A percentile compares a stretch with the other conserved stretches of the same genome.
Evolutionary conservation across 2,113 vertebrate species (phyloP).

Genomic region (Dendrocopos noguchii): DNA sequence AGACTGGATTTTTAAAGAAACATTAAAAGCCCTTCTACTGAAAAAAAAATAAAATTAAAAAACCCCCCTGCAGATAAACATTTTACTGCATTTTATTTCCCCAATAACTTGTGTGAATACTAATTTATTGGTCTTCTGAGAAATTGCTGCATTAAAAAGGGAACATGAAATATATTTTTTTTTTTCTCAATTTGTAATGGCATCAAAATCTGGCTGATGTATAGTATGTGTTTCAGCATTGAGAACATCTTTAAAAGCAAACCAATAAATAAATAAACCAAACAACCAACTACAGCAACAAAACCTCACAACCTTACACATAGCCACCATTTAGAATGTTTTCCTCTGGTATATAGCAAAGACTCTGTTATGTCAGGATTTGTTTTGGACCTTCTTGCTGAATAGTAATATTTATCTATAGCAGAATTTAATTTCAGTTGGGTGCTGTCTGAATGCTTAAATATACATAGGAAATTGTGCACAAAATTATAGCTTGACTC

Average conservation of each 20-base stretch:
- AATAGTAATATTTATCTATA: slow-evolving; percentile 8
- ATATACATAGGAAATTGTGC: background rate
- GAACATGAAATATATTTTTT: slow-evolving; percentile 19
- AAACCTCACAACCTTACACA: background rate
- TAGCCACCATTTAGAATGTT: background rate
- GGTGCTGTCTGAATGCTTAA: background rate
- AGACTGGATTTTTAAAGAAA: background rate
- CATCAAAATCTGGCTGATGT: background rate
- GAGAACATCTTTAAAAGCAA: background rate
- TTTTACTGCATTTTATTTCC: slow-evolving; percentile 12
- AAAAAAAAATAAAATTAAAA: background rate
- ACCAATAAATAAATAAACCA: background rate
- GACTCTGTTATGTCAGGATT: background rate
- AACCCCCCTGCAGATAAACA: background rate
- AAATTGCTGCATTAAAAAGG: background rate
- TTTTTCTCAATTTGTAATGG: slow-evolving; percentile 14
- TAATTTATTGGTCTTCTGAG: slow-evolving; percentile 7
- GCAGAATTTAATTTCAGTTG: background rate
- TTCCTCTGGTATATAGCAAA: background rate
- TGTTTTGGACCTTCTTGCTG: slow-evolving; percentile 17
- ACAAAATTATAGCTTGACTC: background rate
- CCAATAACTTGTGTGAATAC: background rate
- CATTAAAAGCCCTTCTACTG: background rate
- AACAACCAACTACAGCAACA: background rate
- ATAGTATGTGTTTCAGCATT: background rate